Evolutionary conservation across 2,113 vertebrate genomes (phyloP).

Genomic region (Illadopsis cleaveri): DNA sequence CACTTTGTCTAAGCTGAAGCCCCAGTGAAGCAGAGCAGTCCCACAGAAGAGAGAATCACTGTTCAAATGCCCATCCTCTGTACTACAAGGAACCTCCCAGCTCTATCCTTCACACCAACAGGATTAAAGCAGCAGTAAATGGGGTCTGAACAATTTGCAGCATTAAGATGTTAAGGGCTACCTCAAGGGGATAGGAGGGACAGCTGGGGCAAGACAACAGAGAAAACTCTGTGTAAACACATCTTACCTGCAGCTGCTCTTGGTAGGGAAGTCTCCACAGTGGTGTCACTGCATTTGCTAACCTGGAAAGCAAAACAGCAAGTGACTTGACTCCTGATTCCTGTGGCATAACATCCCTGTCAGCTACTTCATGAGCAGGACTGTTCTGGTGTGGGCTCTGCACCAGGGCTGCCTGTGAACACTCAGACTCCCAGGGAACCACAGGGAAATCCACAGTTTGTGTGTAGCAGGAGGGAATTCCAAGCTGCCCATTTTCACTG

Average conservation of each 20-base stretch:
- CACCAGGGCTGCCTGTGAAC: background rate
- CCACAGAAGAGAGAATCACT: background rate
- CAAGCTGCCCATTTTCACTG: background rate
- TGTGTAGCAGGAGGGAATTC: background rate
- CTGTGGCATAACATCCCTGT: background rate
- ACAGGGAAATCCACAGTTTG: background rate
- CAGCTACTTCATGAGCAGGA: background rate
- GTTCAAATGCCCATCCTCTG: background rate
- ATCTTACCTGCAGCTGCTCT: constrained; percentile 78
- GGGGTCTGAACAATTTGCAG: background rate
- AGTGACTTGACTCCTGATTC: background rate
- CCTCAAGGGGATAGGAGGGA: background rate
- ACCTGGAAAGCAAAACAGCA: constrained; percentile 45
- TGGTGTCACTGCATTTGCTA: constrained; percentile 77
- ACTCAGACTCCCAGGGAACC: background rate
- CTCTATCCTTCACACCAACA: background rate
- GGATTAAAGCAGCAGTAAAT: background rate
- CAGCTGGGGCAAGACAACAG: background rate
- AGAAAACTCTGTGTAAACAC: background rate
- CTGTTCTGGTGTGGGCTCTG: background rate
- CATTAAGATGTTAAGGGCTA: background rate
- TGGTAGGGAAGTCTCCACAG: constrained; percentile 85
- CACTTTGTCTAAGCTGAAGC: background rate
- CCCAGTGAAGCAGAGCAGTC: background rate
- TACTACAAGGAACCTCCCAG: background rate